Percentiles rank a stretch among this genome's conserved stretches.
Evolutionary conservation across 2,888 invertebrate genomes (phyloP).

Genomic region (Sinohyriopsis cumingii): DNA sequence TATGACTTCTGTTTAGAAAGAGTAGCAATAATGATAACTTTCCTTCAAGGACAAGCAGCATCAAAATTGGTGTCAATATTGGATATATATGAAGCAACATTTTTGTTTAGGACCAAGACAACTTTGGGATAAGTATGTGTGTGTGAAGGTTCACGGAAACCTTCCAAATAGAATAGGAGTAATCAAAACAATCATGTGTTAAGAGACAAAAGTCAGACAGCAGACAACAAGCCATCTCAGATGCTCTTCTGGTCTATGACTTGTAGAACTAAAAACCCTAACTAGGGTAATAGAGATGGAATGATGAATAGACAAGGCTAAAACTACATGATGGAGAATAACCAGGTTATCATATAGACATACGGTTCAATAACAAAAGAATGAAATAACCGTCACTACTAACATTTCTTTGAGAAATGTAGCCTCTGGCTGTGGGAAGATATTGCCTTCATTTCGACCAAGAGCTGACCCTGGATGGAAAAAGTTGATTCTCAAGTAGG

Average conservation of each 20-base stretch:
- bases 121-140: no score
- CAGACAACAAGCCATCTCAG: no score
- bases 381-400: constrained; percentile 67
- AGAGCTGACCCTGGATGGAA: constrained; percentile 97
- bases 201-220: no score
- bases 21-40: no score
- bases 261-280: background rate
- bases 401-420: constrained; percentile 98
- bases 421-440: constrained; percentile 94
- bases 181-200: background rate
- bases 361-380: no score
- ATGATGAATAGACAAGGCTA: background rate
- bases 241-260: background rate
- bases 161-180: no score
- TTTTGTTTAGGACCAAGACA: no score
- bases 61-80: no score
- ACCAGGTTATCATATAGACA: background rate
- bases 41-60: no score
- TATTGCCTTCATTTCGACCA: constrained; percentile 92
- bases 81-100: no score
- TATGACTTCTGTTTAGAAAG: no score
- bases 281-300: background rate
- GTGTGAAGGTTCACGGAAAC: no score
- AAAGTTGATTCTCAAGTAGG: constrained; percentile 97
- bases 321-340: background rate